Percentiles rank a stretch among this genome's conserved stretches.
phyloP scores from a whole-genome alignment of 2,888 invertebrate genomes.

The Ellobium chinense region DNA sequence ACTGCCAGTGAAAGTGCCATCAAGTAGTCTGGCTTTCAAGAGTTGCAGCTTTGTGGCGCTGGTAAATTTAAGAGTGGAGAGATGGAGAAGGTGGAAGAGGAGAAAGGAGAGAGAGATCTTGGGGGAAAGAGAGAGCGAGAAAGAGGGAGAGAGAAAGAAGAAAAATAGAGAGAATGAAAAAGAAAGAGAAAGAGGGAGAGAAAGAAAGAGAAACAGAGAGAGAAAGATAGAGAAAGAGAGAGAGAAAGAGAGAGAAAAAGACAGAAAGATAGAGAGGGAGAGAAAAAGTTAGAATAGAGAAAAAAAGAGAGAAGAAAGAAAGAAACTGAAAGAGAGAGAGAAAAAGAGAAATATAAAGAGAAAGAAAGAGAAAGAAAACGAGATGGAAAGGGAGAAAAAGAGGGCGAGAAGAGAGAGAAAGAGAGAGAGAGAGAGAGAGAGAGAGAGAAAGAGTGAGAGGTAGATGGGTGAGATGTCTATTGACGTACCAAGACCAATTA shows the following conservation, averaged over 20 bases:
- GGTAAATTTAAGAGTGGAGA: background rate
- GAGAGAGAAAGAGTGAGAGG: background rate
- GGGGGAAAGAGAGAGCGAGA: background rate
- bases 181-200: background rate
- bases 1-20: too few relatives aligned
- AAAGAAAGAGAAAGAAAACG: background rate
- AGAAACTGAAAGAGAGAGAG: background rate
- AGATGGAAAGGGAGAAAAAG: background rate
- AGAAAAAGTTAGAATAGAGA: background rate
- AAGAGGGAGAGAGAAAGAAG: background rate
- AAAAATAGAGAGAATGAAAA: background rate
- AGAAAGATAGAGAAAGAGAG: background rate
- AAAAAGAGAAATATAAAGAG: background rate
- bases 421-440: background rate
- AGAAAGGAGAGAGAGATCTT: background rate
- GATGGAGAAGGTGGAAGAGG: background rate
- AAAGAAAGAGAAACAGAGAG: background rate
- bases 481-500: too few relatives aligned
- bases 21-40: too few relatives aligned
- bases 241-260: background rate
- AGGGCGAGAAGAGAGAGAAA: background rate
- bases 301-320: background rate
- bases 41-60: too few relatives aligned
- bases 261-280: background rate
- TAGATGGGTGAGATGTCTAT: too few relatives aligned